phyloP scores from a whole-genome alignment of 2,113 vertebrate genomes.

The cattle (Bos taurus) region ARS-UCD2.0 NC_037333.1:94764501-94765000 shows the following conservation, averaged over 20 bases:
- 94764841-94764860: not conserved
- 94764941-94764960: not conserved
- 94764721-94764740: not conserved
- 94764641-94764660: not conserved
- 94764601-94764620: not conserved
- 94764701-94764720: not conserved
- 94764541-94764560: rapidly evolving
- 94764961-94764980: not conserved
- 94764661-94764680: not conserved
- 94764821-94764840: not conserved
- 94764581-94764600: not conserved
- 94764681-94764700: rapidly evolving
- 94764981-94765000: not conserved
- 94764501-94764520: not conserved
- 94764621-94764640: not conserved
- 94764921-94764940: not conserved
- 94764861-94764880: not conserved
- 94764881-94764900: not conserved
- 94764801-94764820: not conserved
- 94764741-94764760: not conserved
- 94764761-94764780: not conserved
- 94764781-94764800: not conserved
- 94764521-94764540: not conserved
- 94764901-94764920: too few species aligned
- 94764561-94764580: not conserved